Conservation (phyloP, 92 coral and sea anemone genomes). For the Phymanthus crucifer region DNA sequence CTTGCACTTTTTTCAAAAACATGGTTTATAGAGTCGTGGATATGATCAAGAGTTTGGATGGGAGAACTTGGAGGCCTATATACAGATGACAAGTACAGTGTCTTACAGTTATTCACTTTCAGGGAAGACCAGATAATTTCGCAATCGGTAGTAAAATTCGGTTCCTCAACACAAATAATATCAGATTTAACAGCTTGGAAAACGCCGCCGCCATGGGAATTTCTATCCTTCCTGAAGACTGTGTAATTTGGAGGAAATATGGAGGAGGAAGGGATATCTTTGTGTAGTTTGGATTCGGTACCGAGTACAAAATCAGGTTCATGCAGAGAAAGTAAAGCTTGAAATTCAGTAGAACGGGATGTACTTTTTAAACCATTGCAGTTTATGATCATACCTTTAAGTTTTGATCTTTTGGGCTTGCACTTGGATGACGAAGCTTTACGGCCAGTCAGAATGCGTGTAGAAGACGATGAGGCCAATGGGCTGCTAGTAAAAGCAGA, state of each 20-base stretch:
- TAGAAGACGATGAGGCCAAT: background rate
- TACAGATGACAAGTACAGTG: conserved; percentile 21
- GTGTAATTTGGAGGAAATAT: conserved; percentile 2
- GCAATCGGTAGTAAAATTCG: conserved; percentile 7
- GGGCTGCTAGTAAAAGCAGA: background rate
- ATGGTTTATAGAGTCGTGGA: conserved; percentile 36
- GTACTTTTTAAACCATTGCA: conserved; percentile 39
- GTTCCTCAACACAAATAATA: conserved; percentile 19
- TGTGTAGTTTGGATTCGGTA: conserved; percentile 18
- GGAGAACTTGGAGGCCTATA: conserved; percentile 55
- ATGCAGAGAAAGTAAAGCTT: conserved; percentile 40
- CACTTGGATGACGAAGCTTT: background rate
- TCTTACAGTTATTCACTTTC: conserved; percentile 28
- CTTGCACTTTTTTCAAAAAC: conserved; percentile 11
- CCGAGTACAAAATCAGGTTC: conserved; percentile 35
- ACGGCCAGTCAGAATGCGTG: background rate
- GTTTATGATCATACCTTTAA: conserved; percentile 36
- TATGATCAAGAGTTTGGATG: conserved; percentile 27
- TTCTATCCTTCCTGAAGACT: conserved; percentile 46
- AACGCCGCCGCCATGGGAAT: conserved; percentile 29
- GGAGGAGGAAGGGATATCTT: conserved; percentile 25
- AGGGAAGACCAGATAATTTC: conserved; percentile 51
- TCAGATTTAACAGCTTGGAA: conserved; percentile 46
- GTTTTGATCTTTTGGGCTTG: conserved; percentile 14
- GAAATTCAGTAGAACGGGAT: conserved; percentile 17